Evolutionary conservation across 2,797 vertebrate genomes (phyloP).

Genomic region (Schizopygopsis malacanthus): DNA sequence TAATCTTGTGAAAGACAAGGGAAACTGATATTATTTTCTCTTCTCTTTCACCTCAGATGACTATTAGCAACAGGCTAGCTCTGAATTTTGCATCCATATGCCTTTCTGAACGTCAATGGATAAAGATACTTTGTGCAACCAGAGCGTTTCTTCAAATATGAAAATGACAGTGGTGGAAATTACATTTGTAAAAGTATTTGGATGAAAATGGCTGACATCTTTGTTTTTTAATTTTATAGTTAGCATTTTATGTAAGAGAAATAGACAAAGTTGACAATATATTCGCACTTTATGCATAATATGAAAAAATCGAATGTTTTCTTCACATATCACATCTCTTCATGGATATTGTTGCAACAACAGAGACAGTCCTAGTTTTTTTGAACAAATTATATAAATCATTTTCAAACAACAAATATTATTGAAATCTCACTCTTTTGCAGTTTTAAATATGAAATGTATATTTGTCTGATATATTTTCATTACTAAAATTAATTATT

Average conservation of each 20-base stretch:
- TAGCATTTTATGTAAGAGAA: not conserved
- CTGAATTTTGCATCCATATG: not conserved
- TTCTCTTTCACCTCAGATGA: constrained; percentile 5
- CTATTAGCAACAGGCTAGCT: not conserved
- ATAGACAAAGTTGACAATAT: not conserved
- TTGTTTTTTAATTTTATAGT: not conserved
- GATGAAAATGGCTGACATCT: not conserved
- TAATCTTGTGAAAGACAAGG: constrained; percentile 52
- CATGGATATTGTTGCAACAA: too few species aligned
- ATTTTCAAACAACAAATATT: too few species aligned
- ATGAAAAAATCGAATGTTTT: not conserved
- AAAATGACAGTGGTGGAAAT: not conserved
- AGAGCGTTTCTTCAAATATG: not conserved
- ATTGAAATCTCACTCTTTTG: too few species aligned
- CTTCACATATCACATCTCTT: too few species aligned
- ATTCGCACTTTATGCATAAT: not conserved
- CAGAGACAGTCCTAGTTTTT: too few species aligned
- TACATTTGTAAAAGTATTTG: not conserved
- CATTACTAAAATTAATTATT: too few species aligned
- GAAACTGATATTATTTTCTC: not conserved
- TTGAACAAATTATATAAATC: too few species aligned
- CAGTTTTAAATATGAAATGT: too few species aligned
- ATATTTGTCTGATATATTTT: too few species aligned
- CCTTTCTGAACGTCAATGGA: not conserved
- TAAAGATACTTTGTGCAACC: not conserved